Base-by-base conservation (phyloP, 2,888 invertebrate genomes). In the Andricus quercusramuli region DNA sequence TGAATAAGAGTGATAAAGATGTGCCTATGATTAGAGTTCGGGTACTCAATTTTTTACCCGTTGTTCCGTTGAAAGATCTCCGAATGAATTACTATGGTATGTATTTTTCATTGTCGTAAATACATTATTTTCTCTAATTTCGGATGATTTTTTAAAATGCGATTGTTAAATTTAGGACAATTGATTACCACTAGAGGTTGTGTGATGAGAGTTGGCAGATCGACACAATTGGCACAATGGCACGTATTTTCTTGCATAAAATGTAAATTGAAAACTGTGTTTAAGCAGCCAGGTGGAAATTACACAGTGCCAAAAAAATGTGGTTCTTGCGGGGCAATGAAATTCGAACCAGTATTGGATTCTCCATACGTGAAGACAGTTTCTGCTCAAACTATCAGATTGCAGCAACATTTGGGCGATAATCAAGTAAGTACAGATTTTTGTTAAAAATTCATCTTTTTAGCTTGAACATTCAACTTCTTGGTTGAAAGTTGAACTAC, bases 121-220 rank as follows among this genome's bases (percentile, higher is more conserved):
- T 62, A 56, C 6, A 25, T 70, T 41, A 32, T 47, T 78, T 70
- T 64, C 68, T 74, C 66, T 77, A 77, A 56, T 70, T 59, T 67
- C 79, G 62, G 77, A 70, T 62, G 44, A 25, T 80, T 67, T 78
- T 59, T 68, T 68, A 66, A 29, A n/a, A 2, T 41, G 56, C 20
- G 25, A 17, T 29, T 56, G 17, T 59, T 22, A 37, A 15, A 22
- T 88, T 64, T 80, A 96, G 96, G 96, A 8, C 96, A 96, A 92
- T 91, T 98, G 84, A 95, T 97, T 37, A 95, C 96, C 41, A 94
- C 98, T 4, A 95, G 96, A 90, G 98, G 98, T 0, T 97, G 97
- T 65, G 97, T 98, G 0, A 96, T 97, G 82, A 94, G 96, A 90
- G 96, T 97, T 5, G 95, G 97, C 22, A 95, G 95, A 89, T 94